These are phyloP conservation scores for Himalopsyche japonica DNA, from an alignment of 2,888 invertebrate species.

Conservation along the genomic window DNA sequence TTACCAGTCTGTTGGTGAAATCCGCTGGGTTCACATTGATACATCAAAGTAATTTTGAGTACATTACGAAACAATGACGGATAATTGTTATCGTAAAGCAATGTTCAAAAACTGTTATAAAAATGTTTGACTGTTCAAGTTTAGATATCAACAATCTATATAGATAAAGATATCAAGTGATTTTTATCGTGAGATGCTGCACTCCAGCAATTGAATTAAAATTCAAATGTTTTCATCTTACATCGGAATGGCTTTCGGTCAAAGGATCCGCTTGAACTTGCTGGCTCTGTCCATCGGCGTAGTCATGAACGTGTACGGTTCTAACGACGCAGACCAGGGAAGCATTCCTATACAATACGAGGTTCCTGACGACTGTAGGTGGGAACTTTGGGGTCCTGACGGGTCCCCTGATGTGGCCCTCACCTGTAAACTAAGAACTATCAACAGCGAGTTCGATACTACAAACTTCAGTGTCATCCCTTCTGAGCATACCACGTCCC, in stretches of 20 bases:
- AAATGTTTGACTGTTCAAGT: conserved; percentile 4
- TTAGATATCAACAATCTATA: not conserved
- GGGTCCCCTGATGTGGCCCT: conserved; percentile 73
- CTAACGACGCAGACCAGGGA: conserved; percentile 20
- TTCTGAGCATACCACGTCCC: conserved; percentile 77
- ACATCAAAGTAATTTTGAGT: not conserved
- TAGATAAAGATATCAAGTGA: not conserved
- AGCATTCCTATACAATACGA: conserved; percentile 65
- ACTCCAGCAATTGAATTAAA: not conserved
- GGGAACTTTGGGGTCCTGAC: conserved; percentile 69
- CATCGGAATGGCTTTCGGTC: conserved; percentile 12
- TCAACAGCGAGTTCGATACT: conserved; percentile 85
- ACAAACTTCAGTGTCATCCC: conserved; percentile 88
- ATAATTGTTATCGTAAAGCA: not conserved
- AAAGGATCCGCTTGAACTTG: conserved; percentile 18
- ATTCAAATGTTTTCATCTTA: not conserved
- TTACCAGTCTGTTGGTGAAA: not conserved
- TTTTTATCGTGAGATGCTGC: not conserved
- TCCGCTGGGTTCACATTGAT: not conserved
- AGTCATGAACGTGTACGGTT: conserved; percentile 17
- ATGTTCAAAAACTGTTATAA: not conserved
- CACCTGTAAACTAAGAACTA: conserved; percentile 78
- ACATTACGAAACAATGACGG: not conserved
- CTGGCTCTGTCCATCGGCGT: conserved; percentile 13
- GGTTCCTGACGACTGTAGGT: conserved; percentile 85